phyloP scores from a whole-genome alignment of 2,113 vertebrate genomes.

The Erythrolamprus reginae region DNA sequence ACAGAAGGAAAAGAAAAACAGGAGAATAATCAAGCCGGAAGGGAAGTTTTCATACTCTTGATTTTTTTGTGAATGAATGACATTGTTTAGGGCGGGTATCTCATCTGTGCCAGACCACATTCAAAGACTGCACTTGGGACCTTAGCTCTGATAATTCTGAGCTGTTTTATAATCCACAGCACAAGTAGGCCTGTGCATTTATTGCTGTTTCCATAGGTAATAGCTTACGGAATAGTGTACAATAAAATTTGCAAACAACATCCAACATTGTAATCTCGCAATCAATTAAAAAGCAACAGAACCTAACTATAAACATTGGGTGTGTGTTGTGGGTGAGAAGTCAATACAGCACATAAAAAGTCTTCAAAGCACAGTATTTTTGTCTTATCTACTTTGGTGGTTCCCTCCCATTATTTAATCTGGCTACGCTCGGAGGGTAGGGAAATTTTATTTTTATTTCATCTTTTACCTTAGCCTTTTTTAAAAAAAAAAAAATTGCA shows the following conservation, averaged over 20 bases:
- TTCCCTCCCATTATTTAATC: background rate
- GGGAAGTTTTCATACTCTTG: background rate
- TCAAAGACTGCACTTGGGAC: background rate
- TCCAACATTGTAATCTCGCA: background rate
- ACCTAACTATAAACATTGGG: background rate
- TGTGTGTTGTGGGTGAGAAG: background rate
- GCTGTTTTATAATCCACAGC: background rate
- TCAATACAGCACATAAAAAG: background rate
- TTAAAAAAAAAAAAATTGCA: too few relatives aligned
- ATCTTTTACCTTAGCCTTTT: background rate
- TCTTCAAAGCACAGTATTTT: background rate
- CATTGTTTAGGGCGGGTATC: background rate
- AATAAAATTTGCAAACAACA: background rate
- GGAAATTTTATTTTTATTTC: background rate
- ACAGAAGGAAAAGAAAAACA: background rate
- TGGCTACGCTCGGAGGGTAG: background rate
- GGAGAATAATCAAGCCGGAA: background rate
- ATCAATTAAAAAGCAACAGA: background rate
- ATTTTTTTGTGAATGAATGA: background rate
- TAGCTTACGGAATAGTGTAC: background rate
- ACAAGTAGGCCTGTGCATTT: background rate
- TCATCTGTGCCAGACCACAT: background rate
- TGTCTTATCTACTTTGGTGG: background rate
- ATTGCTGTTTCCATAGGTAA: background rate
- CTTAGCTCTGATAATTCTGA: background rate